Conservation (phyloP, 2,113 vertebrate species). For the Arvicanthis niloticus region DNA sequence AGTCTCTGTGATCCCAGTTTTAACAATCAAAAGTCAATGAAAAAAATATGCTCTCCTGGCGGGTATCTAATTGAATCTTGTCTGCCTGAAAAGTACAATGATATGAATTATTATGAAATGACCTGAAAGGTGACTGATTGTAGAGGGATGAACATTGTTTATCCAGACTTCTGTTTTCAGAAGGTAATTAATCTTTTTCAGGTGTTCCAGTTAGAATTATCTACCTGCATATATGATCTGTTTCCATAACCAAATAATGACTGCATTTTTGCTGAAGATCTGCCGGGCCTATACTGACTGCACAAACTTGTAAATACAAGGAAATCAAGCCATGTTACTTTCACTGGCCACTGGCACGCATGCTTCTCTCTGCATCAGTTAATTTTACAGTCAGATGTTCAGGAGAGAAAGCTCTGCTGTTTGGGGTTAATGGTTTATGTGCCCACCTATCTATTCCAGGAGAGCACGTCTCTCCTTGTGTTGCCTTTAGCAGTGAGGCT, state of each 20-base stretch:
- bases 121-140: slow-evolving; percentile 13
- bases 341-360: not conserved
- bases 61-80: slow-evolving; percentile 64
- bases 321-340: not conserved
- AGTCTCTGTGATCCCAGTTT: slow-evolving; percentile 15
- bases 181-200: not conserved
- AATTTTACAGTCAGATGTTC: slow-evolving; percentile 11
- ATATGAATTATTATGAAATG: slow-evolving; percentile 54
- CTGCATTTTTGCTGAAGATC: not conserved
- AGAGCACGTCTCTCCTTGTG: not conserved
- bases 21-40: slow-evolving; percentile 61
- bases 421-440: not conserved
- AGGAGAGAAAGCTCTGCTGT: not conserved
- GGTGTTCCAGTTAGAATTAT: slow-evolving; percentile 29
- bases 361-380: not conserved
- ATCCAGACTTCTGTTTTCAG: not conserved
- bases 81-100: slow-evolving; percentile 47
- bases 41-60: slow-evolving; percentile 56
- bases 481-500: not conserved
- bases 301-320: not conserved
- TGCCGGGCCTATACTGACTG: not conserved
- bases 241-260: not conserved
- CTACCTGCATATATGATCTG: not conserved
- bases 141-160: not conserved
- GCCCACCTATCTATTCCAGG: not conserved